phyloP scores from a whole-genome alignment of 2,797 vertebrate species.

The Psittacula echo region DNA sequence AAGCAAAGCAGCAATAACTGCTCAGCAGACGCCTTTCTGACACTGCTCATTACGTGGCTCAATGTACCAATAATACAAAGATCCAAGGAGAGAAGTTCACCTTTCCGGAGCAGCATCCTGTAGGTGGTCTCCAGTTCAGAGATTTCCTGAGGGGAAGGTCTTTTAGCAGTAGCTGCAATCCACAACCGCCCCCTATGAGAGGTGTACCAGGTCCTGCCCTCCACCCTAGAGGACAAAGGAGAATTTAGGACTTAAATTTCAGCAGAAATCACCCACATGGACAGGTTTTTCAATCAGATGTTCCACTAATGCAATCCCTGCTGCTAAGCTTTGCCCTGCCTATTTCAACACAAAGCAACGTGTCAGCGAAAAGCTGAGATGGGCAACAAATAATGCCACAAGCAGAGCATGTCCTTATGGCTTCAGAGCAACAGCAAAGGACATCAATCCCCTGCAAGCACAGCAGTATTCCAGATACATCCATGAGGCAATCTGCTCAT shows the following conservation, averaged over 20 bases:
- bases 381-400: neutral
- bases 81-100: conserved; percentile 70
- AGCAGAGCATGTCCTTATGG: neutral
- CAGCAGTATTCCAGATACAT: fast-evolving
- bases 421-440: neutral
- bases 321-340: neutral
- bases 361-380: neutral
- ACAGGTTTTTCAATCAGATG: neutral
- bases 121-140: conserved; percentile 88
- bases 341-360: neutral
- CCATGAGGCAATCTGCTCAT: neutral
- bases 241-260: neutral
- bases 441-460: neutral
- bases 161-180: conserved; percentile 95
- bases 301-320: neutral
- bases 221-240: conserved; percentile 82
- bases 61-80: neutral
- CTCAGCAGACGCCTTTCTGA: conserved; percentile 1
- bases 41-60: neutral
- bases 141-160: conserved; percentile 88
- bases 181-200: conserved; percentile 93
- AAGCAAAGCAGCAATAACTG: neutral
- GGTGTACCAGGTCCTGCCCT: conserved; percentile 96
- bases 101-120: conserved; percentile 80
- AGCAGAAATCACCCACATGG: neutral